Percentiles rank a stretch among this genome's conserved stretches.
Conservation (phyloP, 1,140 invertebrate genomes). For the Drosophila simulans region DNA sequence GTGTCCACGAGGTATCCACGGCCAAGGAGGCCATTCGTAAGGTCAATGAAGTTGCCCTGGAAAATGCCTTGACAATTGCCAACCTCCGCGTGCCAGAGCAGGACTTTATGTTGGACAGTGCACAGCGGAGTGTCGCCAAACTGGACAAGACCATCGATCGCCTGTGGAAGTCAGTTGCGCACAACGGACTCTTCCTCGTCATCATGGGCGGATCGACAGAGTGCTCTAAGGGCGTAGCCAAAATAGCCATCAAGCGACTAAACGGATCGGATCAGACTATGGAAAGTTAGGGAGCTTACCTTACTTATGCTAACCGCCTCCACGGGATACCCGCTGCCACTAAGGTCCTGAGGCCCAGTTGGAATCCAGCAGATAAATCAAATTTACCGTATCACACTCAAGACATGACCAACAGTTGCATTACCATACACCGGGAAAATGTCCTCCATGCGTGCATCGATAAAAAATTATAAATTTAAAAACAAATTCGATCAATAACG, state of each 20-base stretch:
- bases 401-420: constrained; percentile 4
- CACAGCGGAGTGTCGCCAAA: constrained; percentile 84
- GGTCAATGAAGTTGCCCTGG: constrained; percentile 85
- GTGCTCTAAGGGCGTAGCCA: constrained; percentile 78
- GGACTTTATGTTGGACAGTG: constrained; percentile 81
- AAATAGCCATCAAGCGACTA: constrained; percentile 76
- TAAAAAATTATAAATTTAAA: constrained; percentile 41
- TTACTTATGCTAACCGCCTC: constrained; percentile 2
- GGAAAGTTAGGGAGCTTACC: constrained; percentile 12
- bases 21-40: constrained; percentile 86
- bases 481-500: constrained; percentile 1
- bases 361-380: constrained; percentile 15
- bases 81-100: constrained; percentile 86
- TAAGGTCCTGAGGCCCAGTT: not conserved
- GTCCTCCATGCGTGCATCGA: constrained; percentile 30
- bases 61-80: constrained; percentile 87
- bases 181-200: constrained; percentile 86
- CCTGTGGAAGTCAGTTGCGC: constrained; percentile 86
- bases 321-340: not conserved
- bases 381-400: constrained; percentile 35
- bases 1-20: constrained; percentile 69
- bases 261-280: constrained; percentile 51
- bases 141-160: constrained; percentile 88
- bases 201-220: constrained; percentile 86
- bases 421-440: constrained; percentile 11